Evolutionary conservation across 1,140 invertebrate species (phyloP).

Genomic region (Scylla paramamosain): DNA sequence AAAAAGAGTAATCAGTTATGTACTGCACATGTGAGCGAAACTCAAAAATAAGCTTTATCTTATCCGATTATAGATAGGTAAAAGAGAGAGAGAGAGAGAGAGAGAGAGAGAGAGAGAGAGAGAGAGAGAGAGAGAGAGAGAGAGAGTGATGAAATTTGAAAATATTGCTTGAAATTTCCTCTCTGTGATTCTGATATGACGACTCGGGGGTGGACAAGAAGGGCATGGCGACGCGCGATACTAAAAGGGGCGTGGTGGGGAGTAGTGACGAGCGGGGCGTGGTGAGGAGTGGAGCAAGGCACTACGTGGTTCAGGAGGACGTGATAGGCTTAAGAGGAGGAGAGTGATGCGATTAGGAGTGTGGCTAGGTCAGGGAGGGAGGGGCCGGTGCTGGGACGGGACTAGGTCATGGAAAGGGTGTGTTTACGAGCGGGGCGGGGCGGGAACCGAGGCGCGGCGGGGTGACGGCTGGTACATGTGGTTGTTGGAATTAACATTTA

Average conservation of each 20-base stretch:
- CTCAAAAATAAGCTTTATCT: no score
- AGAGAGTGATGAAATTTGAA: no score
- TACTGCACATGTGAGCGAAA: no score
- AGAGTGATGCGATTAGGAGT: neutral
- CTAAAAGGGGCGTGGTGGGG: neutral
- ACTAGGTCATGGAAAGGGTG: slow-evolving; percentile 10
- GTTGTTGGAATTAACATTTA: no score
- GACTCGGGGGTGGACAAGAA: no score
- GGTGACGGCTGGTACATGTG: neutral
- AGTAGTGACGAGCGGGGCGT: neutral
- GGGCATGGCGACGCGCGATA: no score
- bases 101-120: slow-evolving; percentile 1
- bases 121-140: no score
- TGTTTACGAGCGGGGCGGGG: neutral
- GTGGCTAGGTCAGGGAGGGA: neutral
- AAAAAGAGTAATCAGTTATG: no score
- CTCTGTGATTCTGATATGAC: no score
- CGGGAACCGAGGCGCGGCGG: neutral
- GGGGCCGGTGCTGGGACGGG: neutral
- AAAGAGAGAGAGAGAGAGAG: neutral
- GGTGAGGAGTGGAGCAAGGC: neutral
- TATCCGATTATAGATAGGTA: neutral
- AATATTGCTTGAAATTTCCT: no score
- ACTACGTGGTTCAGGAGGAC: neutral
- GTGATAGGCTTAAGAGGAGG: neutral